Conservation (phyloP, 2,888 invertebrate species). For the Timema cristinae region DNA sequence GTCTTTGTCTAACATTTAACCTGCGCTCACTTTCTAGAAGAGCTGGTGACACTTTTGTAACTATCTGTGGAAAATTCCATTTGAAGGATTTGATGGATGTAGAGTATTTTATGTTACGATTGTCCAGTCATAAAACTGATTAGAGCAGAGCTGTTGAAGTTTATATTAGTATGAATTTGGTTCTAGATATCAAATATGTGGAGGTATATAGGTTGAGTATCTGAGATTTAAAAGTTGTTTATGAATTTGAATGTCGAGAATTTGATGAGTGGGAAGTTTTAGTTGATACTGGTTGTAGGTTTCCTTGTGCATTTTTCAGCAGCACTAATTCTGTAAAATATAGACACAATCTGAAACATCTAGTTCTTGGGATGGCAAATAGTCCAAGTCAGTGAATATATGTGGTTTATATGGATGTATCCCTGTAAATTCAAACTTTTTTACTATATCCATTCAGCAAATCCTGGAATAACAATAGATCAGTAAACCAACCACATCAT, state of each 20-base stretch:
- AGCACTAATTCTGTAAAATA: too few species aligned
- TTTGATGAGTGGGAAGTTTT: too few species aligned
- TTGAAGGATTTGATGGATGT: neutral
- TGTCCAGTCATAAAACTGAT: too few species aligned
- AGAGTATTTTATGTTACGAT: too few species aligned
- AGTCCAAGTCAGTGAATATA: slow-evolving; percentile 19
- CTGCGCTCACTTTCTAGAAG: neutral
- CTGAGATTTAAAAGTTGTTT: too few species aligned
- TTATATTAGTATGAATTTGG: too few species aligned
- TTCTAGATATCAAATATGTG: too few species aligned
- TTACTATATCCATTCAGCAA: slow-evolving; percentile 25
- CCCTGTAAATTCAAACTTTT: slow-evolving; percentile 17
- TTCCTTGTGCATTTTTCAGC: too few species aligned
- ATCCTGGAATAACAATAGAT: slow-evolving; percentile 24
- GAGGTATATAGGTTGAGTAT: too few species aligned
- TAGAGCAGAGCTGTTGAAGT: too few species aligned
- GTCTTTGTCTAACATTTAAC: neutral
- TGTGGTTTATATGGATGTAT: slow-evolving; percentile 15
- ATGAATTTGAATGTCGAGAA: too few species aligned
- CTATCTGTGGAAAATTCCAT: neutral
- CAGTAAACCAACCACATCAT: slow-evolving; percentile 31
- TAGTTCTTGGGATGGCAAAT: neutral
- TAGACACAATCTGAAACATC: neutral
- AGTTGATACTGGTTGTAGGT: too few species aligned
- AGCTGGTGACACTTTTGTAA: neutral